Conservation (phyloP, 2,797 vertebrate species). For the Paratrypauchen microcephalus region DNA sequence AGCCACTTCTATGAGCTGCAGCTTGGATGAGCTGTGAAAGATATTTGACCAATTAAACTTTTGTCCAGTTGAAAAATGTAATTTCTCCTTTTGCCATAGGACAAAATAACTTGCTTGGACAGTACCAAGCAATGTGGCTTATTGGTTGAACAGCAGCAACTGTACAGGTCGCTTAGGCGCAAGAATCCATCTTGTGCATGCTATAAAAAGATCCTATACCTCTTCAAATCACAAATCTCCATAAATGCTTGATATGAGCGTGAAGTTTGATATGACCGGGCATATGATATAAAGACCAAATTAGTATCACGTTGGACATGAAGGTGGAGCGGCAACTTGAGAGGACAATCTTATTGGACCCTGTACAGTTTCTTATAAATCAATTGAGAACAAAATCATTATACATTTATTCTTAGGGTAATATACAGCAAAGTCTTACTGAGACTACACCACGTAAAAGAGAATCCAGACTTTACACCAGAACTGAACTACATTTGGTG, state of each 20-base stretch:
- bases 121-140: too few relatives aligned
- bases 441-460: neutral
- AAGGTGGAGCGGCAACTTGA: neutral
- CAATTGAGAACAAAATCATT: neutral
- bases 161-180: neutral
- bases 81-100: too few relatives aligned
- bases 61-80: too few relatives aligned
- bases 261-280: neutral
- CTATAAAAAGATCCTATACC: too few relatives aligned
- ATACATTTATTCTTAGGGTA: neutral
- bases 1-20: too few relatives aligned
- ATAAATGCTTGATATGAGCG: too few relatives aligned
- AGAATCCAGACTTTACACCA: neutral
- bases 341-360: too few relatives aligned
- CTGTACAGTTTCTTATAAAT: neutral
- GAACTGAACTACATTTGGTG: neutral
- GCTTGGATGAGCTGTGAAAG: too few relatives aligned
- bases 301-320: neutral
- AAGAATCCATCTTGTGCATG: too few relatives aligned
- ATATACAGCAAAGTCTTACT: neutral
- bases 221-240: too few relatives aligned
- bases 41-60: too few relatives aligned
- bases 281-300: neutral
- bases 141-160: neutral
- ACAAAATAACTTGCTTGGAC: neutral